These are phyloP conservation scores for Hyles lineata DNA, from an alignment of 2,888 invertebrate genomes.

Conservation along the genomic window DNA sequence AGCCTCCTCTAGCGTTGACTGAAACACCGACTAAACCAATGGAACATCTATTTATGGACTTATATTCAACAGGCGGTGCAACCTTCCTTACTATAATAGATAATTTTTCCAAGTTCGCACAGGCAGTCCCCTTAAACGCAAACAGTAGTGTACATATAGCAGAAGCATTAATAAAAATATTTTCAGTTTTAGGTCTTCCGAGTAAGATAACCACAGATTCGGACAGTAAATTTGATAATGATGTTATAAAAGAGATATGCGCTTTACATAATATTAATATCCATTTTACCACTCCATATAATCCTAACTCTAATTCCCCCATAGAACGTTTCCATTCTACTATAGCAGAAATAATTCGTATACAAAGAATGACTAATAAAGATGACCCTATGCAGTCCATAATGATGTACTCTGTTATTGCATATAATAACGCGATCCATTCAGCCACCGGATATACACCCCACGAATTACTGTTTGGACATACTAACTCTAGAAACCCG, in stretches of 20 bases:
- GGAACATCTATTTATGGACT: constrained; percentile 39
- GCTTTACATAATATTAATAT: constrained; percentile 39
- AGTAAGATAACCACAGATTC: constrained; percentile 48
- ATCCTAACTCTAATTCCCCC: constrained; percentile 42
- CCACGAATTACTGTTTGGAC: constrained; percentile 46
- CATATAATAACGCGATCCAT: constrained; percentile 48
- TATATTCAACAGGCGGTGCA: constrained; percentile 35
- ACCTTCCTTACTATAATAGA: constrained; percentile 47
- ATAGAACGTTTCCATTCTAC: constrained; percentile 42
- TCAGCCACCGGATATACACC: constrained; percentile 48
- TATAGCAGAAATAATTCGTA: constrained; percentile 38
- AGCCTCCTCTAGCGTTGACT: constrained; percentile 42
- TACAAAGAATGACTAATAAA: constrained; percentile 43
- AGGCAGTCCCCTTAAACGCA: constrained; percentile 34
- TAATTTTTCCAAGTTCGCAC: constrained; percentile 42
- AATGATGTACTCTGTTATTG: constrained; percentile 46
- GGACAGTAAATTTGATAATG: constrained; percentile 46
- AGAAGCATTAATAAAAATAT: constrained; percentile 39
- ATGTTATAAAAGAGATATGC: constrained; percentile 44
- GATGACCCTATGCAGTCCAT: constrained; percentile 34
- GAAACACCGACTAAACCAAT: constrained; percentile 45
- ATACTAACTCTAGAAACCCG: constrained; percentile 46
- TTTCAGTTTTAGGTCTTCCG: constrained; percentile 31
- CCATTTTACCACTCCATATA: constrained; percentile 43
- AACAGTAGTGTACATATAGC: constrained; percentile 41